phyloP scores from a whole-genome alignment of 2,113 vertebrate species.

The Crotalus helleri region DNA sequence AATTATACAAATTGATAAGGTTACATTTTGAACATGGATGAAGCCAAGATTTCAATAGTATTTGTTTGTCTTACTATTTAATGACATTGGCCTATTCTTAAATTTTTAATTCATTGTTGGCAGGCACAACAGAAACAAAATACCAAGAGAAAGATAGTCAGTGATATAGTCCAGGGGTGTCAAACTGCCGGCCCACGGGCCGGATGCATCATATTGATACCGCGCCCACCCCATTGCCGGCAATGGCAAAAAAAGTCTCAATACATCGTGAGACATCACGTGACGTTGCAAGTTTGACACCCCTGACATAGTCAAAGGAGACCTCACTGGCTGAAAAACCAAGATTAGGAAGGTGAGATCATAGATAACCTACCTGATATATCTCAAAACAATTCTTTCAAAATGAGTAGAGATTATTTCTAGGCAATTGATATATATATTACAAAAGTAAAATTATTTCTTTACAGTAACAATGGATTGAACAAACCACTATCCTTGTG shows the following conservation, averaged over 20 bases:
- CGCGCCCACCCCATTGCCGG: too few species aligned
- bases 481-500: background rate
- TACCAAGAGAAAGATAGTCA: background rate
- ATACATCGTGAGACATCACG: too few species aligned
- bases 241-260: too few species aligned
- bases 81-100: background rate
- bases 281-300: too few species aligned
- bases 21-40: background rate
- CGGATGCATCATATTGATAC: too few species aligned
- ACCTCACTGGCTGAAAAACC: background rate
- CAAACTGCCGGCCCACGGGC: too few species aligned
- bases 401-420: background rate
- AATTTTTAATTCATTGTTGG: background rate
- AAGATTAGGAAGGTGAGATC: background rate
- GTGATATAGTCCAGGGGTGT: background rate
- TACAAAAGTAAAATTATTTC: background rate
- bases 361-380: background rate
- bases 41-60: background rate
- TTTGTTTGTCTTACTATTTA: background rate
- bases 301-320: background rate
- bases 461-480: background rate
- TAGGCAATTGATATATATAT: background rate
- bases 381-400: background rate
- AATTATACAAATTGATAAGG: background rate
- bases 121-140: background rate